Percentiles rank a stretch among this genome's conserved stretches.
Evolutionary conservation across 2,888 invertebrate species (phyloP).

Genomic region (Tachina grossa): DNA sequence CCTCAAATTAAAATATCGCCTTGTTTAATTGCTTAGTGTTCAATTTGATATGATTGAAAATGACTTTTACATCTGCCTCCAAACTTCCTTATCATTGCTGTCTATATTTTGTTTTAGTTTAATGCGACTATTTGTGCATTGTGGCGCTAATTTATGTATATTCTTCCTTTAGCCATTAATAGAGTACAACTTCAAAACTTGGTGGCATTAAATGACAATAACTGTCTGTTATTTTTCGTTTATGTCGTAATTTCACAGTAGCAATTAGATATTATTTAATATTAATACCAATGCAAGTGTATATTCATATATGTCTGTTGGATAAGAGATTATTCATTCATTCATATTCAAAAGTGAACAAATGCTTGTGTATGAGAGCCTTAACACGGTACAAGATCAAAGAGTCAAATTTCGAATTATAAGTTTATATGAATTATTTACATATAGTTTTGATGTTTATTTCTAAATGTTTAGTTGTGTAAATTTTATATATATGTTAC

Average conservation of each 20-base stretch:
- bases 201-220: constrained; percentile 67
- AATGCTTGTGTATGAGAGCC: neutral
- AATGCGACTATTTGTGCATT: neutral
- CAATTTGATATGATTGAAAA: neutral
- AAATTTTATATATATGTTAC: no score
- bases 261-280: constrained; percentile 59
- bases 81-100: neutral
- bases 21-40: no score
- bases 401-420: neutral
- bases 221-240: constrained; percentile 69
- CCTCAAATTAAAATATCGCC: no score
- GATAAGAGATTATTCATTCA: constrained; percentile 1
- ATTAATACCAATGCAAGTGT: constrained; percentile 19
- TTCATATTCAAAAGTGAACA: constrained; percentile 31
- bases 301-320: neutral
- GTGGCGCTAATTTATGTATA: constrained; percentile 27
- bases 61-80: neutral
- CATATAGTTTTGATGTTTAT: neutral
- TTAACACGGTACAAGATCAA: neutral
- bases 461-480: neutral
- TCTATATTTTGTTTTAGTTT: neutral
- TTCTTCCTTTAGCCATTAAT: constrained; percentile 45
- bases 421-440: neutral
- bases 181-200: constrained; percentile 61
- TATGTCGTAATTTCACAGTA: constrained; percentile 54